Base-by-base conservation (phyloP, 1,140 invertebrate species). In the Limonius californicus region DNA sequence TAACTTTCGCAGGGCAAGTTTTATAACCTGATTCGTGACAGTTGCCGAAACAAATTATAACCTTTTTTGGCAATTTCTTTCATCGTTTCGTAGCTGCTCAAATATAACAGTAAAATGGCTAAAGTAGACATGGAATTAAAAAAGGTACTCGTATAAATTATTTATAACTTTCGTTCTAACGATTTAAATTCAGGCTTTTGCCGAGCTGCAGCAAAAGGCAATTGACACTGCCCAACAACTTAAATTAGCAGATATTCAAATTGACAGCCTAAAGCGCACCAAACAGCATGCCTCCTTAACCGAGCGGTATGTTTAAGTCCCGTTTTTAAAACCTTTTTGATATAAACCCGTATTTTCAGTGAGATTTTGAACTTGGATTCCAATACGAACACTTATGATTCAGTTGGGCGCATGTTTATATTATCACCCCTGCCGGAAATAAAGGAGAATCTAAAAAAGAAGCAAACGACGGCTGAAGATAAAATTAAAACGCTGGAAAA, bases 331-430 rank as follows among this genome's bases (percentile, higher is more conserved):
- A 54, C 61, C 56, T 59, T 57, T n/a, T 19, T 54, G 50, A 63
- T 61, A 27, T 43, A 67, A 60, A 62, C 62, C 50, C 47, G 50
- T 61, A n/a, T 63, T 70, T 73, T 21, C 62, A 81, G 76, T 64
- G 74, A 77, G 70, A 73, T 77, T 8, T 62, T 63, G 21, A 53
- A 62, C 39, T 65, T 77, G 55, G 69, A 74, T 9, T 14, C 54
- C 12, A 62, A 59, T 11, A 75, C 70, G 4, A 72, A 67, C 43
- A 77, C 72, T 0, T 94, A 90, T 74, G 87, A 93, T 79, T 85
- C 88, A 18, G 84, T 94, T 0, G 91, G 91, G 4, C 78, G 92
- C 76, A 92, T 92, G 89, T 94, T 94, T 74, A 74, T 93, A n/a
- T 75, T 87, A 15, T 87, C 87, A 21, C 83, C 87, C 23, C 82